Conservation (phyloP, 2,113 vertebrate genomes). For the Tricholaema leucomelas region DNA sequence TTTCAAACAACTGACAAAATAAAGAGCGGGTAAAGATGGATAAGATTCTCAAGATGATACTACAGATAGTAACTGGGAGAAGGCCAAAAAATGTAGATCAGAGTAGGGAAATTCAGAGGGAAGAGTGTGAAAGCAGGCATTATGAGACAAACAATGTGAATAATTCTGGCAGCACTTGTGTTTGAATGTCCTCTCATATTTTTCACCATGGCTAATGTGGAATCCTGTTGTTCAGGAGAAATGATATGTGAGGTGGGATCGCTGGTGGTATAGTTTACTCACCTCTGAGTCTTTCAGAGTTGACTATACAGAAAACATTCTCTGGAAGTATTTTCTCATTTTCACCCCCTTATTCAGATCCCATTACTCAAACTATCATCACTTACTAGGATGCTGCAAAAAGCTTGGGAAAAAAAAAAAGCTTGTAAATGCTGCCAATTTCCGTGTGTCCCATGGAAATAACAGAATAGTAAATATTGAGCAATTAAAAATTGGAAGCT, state of each 20-base stretch:
- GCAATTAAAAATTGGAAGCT: conserved; percentile 18
- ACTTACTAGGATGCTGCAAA: not conserved
- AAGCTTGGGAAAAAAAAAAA: not conserved
- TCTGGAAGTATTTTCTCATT: not conserved
- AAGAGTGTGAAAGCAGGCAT: not conserved
- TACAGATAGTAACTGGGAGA: not conserved
- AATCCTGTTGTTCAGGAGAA: not conserved
- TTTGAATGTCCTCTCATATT: not conserved
- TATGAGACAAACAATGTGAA: not conserved
- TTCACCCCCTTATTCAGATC: not conserved
- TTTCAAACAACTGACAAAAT: not conserved
- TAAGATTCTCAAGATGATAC: not conserved
- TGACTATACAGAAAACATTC: not conserved
- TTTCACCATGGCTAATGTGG: not conserved
- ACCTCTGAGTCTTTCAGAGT: not conserved
- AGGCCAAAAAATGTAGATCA: not conserved
- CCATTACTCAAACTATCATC: not conserved
- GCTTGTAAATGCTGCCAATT: not conserved
- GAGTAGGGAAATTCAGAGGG: not conserved
- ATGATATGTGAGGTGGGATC: not conserved
- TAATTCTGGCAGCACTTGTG: not conserved
- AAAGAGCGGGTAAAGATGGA: not conserved
- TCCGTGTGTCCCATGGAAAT: not conserved
- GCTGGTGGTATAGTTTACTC: not conserved
- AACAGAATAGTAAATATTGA: not conserved